These are phyloP conservation scores for Cosmia pyralina DNA, from an alignment of 2,888 invertebrate species.

Conservation along the genomic window DNA sequence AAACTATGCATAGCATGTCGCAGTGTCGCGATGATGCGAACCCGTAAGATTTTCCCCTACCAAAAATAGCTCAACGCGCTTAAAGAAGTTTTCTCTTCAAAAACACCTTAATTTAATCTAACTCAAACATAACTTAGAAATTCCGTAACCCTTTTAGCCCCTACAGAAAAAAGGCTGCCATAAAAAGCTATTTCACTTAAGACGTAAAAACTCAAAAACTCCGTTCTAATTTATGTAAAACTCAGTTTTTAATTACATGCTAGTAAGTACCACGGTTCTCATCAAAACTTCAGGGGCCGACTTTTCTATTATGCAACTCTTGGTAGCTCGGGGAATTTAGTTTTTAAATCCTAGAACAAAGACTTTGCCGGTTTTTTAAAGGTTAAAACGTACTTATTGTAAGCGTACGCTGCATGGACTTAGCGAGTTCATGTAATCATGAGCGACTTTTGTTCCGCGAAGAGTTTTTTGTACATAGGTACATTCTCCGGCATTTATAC, in stretches of 20 bases:
- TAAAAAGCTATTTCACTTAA: conserved; percentile 42
- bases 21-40: no score
- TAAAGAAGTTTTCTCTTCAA: no score
- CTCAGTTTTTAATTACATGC: conserved; percentile 62
- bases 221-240: conserved; percentile 58
- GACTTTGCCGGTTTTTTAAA: conserved; percentile 43
- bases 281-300: conserved; percentile 73
- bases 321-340: conserved; percentile 66
- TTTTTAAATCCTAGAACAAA: conserved; percentile 77
- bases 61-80: no score
- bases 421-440: conserved; percentile 5
- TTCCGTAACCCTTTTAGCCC: neutral
- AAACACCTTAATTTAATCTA: neutral
- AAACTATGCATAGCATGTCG: no score
- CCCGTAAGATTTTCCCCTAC: no score
- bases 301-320: conserved; percentile 74
- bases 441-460: conserved; percentile 8
- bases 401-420: conserved; percentile 28
- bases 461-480: neutral
- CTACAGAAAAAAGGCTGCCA: conserved; percentile 13
- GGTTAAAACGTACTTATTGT: conserved; percentile 48
- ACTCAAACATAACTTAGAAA: conserved; percentile 6
- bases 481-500: neutral
- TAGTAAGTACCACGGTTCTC: conserved; percentile 66
- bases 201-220: conserved; percentile 40